Percentiles rank a stretch among this genome's conserved stretches.
These are phyloP conservation scores for Saguinus midas DNA, from an alignment of 2,113 vertebrate species.

Conservation along the genomic window DNA sequence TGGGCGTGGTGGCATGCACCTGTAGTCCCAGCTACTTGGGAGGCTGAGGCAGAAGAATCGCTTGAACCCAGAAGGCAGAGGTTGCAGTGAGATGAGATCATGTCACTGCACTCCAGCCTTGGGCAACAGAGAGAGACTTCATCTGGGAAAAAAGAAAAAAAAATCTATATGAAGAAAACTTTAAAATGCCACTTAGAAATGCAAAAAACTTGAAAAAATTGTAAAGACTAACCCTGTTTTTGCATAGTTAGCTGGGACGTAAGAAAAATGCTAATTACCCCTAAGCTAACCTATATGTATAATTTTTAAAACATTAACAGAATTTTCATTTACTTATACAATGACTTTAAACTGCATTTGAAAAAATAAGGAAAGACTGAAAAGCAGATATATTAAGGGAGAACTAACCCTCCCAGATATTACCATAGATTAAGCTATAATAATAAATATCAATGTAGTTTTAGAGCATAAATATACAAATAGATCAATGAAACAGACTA, in stretches of 20 bases:
- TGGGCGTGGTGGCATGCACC: too few species aligned
- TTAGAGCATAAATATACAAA: neutral
- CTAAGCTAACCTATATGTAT: neutral
- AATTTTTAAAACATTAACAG: neutral
- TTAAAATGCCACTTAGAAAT: neutral
- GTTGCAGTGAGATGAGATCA: too few species aligned
- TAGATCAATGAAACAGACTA: neutral
- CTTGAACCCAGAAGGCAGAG: too few species aligned
- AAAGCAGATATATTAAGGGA: neutral
- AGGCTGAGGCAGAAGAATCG: too few species aligned
- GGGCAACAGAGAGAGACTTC: too few species aligned
- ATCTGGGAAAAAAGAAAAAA: too few species aligned
- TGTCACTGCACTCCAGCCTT: too few species aligned
- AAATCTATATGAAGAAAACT: neutral
- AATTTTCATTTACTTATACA: neutral
- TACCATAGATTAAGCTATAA: neutral
- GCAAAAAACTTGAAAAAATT: conserved; percentile 29
- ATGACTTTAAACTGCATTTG: neutral
- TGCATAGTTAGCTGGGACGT: neutral
- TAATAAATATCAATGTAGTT: neutral
- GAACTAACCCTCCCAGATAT: neutral
- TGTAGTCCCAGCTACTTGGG: too few species aligned
- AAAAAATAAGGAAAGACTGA: neutral
- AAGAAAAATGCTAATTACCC: neutral
- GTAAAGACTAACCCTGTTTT: neutral